Evolutionary conservation across 2,888 invertebrate species (phyloP), one percentile per base, ranked within the genome.

Genomic region (Spicauda simplicius): DNA sequence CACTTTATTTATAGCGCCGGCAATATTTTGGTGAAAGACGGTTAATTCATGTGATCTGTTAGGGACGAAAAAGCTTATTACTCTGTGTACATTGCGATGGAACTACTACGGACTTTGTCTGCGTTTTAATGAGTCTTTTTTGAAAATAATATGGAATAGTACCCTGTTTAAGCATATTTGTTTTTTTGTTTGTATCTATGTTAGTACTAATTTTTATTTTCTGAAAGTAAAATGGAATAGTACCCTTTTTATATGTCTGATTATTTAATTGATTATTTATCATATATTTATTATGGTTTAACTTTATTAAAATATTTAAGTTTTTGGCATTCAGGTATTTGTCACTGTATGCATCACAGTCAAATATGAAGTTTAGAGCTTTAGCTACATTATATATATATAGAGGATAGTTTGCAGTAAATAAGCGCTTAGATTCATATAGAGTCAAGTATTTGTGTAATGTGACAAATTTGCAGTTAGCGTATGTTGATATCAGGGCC

Each of bases 381-480:
- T 54, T 0, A 54, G 14, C 20, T 14, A 54, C 0, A 11, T 54
- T 1, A 6, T 2, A 0, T 25, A 54, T n/a, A 25, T 54, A 54
- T 48, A 25, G 1, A 16, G 12, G 10, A 18, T 45, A 45, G n/a
- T 64, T 30, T 55, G n/a, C 16, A 18, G 0, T 18, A 50, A 30
- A 48, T 48, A 64, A 10, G 7, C 52, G 1, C 52, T 62, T 53
- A 7, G 19, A 37, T 37, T 18, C 16, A 0, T 1, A 14, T 7
- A n/a, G n/a, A 2, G 33, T 18, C 10, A 52, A 10, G 12, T 25
- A 20, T 41, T 55, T 54, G n/a, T 45, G 16, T 12, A 33, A 2
- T 12, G 53, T 63, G 12, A 63, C 7, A 55, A 63, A 63, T 14
- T n/a, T 37, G 37, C 54, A 63, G 37, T 63, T 63, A n/a, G 33